Conservation (phyloP, 2,113 vertebrate species). For the Dicrurus megarhynchus region DNA sequence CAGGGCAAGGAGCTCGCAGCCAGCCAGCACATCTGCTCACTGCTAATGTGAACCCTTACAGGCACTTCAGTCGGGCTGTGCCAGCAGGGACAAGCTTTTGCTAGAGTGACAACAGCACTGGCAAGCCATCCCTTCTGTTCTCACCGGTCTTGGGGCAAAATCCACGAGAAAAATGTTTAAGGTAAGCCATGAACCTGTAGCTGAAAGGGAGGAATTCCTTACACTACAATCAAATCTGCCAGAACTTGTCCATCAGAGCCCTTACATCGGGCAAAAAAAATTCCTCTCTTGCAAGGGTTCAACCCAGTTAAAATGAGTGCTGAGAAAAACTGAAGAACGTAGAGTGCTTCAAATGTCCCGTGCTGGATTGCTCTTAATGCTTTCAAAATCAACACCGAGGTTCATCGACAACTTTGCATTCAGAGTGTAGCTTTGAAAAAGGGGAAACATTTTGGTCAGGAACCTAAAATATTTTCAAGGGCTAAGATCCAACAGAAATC, state of each 20-base stretch:
- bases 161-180: background rate
- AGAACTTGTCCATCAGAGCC: background rate
- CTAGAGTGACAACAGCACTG: background rate
- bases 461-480: constrained; percentile 9
- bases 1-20: background rate
- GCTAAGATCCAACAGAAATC: background rate
- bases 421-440: background rate
- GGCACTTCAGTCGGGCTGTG: background rate
- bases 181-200: background rate
- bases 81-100: background rate
- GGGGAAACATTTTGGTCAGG: background rate
- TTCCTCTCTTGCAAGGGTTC: background rate
- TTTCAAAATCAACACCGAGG: background rate
- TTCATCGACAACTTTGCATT: background rate
- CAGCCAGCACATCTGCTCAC: background rate
- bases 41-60: background rate
- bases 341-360: background rate
- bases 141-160: background rate
- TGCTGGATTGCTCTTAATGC: background rate
- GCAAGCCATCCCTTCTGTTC: background rate
- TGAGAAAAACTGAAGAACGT: background rate
- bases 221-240: background rate
- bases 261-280: background rate
- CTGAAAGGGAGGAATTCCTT: background rate
- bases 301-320: background rate